Evolutionary conservation across 2,888 invertebrate genomes (phyloP), one percentile per base, ranked within the genome.

Genomic region (Selenia dentaria): DNA sequence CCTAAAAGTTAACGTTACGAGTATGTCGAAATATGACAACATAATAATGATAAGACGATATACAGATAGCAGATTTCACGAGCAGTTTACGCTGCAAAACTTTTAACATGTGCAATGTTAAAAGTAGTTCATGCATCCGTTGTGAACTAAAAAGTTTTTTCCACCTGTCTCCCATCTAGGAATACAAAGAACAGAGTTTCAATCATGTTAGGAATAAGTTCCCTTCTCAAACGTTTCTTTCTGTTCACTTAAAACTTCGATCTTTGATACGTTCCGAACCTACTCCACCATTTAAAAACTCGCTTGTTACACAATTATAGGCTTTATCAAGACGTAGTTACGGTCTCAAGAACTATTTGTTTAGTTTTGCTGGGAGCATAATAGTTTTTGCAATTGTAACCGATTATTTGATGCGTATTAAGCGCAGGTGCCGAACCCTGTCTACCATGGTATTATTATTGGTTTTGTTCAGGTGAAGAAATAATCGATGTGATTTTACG

Each of bases 161-260:
- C 46, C 62, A 66, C 63, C 64, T 69, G 66, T 59, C 62, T 57
- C 45, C 40, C 46, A 43, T 42, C 45, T 59, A 51, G 40, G 58
- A 59, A 62, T 54, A 64, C 64, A 69, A 67, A 68, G 61, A 62
- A 57, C 57, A 47, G 56, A n/a, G n/a, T n/a, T n/a, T n/a, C n/a
- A n/a, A n/a, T n/a, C n/a, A n/a, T n/a, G n/a, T n/a, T n/a, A n/a
- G n/a, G n/a, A n/a, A n/a, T n/a, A n/a, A n/a, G n/a, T n/a, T n/a
- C n/a, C n/a, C n/a, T n/a, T n/a, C n/a, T n/a, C n/a, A n/a, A n/a
- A n/a, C n/a, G n/a, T n/a, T n/a, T n/a, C n/a, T 67, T 63, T 62
- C 67, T 66, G 64, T 68, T 64, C 59, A 62, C 64, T 64, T 55
- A 59, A 62, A 72, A 67, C 59, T 72, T 63, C 32, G 54, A 49